A percentile compares a stretch with the other conserved stretches of the same genome.
Evolutionary conservation across 2,888 invertebrate species (phyloP).

Genomic region (Sesia apiformis): DNA sequence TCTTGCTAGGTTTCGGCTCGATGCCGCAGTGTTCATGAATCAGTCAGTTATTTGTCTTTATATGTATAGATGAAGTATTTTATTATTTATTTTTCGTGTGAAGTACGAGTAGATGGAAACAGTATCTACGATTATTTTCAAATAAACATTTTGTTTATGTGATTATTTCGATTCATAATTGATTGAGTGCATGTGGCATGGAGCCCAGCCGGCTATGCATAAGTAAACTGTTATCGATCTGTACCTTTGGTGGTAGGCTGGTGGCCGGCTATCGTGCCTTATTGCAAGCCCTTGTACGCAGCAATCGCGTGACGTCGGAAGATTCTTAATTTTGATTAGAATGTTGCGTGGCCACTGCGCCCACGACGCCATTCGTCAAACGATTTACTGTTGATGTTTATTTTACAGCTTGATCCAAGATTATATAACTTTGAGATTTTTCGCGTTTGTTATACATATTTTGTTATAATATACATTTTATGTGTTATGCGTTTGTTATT

Average conservation of each 20-base stretch:
- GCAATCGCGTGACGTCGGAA: conserved; percentile 49
- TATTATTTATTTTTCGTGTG: too few relatives aligned
- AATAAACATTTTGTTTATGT: neutral
- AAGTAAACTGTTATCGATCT: conserved; percentile 53
- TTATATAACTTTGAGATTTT: too few relatives aligned
- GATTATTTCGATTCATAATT: neutral
- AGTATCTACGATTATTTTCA: too few relatives aligned
- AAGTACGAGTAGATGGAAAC: too few relatives aligned
- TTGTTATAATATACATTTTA: too few relatives aligned
- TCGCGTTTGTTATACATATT: too few relatives aligned
- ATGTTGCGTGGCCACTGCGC: conserved; percentile 44
- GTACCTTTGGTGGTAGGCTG: conserved; percentile 18
- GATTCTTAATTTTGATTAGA: conserved; percentile 60
- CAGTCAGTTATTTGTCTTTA: too few relatives aligned
- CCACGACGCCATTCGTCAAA: conserved; percentile 49
- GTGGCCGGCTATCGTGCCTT: conserved; percentile 11
- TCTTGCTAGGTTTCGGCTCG: too few relatives aligned
- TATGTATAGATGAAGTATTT: too few relatives aligned
- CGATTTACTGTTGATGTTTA: conserved; percentile 44
- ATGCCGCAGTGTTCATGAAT: too few relatives aligned
- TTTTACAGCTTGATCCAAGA: conserved; percentile 24
- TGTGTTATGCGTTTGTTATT: too few relatives aligned
- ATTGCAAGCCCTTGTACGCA: conserved; percentile 23
- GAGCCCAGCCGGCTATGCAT: conserved; percentile 35
- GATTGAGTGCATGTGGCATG: conserved; percentile 27